Evolutionary conservation across 2,888 invertebrate species (phyloP).

Genomic region (Oscheius sp.): DNA sequence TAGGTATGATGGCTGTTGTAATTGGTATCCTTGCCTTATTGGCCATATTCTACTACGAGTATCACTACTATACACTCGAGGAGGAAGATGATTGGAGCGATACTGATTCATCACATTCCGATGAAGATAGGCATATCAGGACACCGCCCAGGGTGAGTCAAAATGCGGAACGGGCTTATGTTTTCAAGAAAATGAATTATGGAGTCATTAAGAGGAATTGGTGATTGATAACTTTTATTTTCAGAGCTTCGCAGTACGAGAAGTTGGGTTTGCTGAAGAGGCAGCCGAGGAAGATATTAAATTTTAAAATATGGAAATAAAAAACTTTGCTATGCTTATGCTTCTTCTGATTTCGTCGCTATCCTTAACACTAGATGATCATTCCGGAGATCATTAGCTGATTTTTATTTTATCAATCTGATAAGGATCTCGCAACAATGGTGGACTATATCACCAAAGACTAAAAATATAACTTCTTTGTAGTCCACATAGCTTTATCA

Average conservation of each 20-base stretch:
- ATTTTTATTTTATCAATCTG: too few species aligned
- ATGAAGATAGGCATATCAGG: slow-evolving; percentile 4
- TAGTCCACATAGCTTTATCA: too few species aligned
- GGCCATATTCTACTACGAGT: slow-evolving; percentile 80
- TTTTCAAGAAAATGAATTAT: not conserved
- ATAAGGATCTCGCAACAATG: too few species aligned
- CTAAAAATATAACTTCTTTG: too few species aligned
- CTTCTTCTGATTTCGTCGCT: too few species aligned
- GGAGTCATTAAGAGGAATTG: not conserved
- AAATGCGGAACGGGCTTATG: not conserved
- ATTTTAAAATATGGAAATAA: too few species aligned
- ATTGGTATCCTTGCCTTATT: slow-evolving; percentile 84
- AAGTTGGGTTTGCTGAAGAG: slow-evolving; percentile 7
- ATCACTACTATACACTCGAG: slow-evolving; percentile 57
- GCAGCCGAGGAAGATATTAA: slow-evolving; percentile 12
- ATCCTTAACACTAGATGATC: too few species aligned
- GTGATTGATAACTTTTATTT: not conserved
- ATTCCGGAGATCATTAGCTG: too few species aligned
- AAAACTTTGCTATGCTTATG: too few species aligned
- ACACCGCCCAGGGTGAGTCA: slow-evolving; percentile 16
- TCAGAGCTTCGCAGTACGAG: slow-evolving; percentile 10
- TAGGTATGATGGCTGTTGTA: slow-evolving; percentile 84
- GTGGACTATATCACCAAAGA: too few species aligned
- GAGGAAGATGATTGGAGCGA: slow-evolving; percentile 35
- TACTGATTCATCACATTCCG: not conserved